Percentiles rank a stretch among this genome's conserved stretches.
Evolutionary conservation across 2,888 invertebrate species (phyloP).

Genomic region (Agriopis leucophaearia): DNA sequence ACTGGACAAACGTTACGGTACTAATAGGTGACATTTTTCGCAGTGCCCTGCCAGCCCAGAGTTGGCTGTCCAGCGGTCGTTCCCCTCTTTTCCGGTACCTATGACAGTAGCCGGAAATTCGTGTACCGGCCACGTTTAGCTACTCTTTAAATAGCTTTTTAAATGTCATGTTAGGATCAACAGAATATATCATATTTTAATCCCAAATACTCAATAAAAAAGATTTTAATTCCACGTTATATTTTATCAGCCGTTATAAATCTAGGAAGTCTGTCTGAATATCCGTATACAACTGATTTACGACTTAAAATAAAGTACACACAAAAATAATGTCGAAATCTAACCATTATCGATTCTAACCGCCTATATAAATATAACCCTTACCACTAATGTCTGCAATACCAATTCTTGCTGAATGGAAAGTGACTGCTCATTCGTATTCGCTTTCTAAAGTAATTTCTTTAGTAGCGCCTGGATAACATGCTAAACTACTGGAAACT

Average conservation of each 20-base stretch:
- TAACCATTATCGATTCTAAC: slow-evolving; percentile 9
- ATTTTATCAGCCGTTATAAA: slow-evolving; percentile 9
- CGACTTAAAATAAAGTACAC: slow-evolving; percentile 46
- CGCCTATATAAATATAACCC: slow-evolving; percentile 7
- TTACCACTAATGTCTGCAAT: slow-evolving; percentile 27
- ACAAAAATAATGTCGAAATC: slow-evolving; percentile 39
- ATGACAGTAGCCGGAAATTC: slow-evolving; percentile 63
- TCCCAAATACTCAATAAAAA: background rate
- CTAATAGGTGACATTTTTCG: slow-evolving; percentile 61
- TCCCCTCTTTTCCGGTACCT: slow-evolving; percentile 68
- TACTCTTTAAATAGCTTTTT: slow-evolving; percentile 39
- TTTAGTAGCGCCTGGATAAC: slow-evolving; percentile 21
- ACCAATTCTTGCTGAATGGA: slow-evolving; percentile 47
- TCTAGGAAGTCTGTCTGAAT: slow-evolving; percentile 43
- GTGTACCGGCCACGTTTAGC: slow-evolving; percentile 53
- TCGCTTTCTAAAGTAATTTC: slow-evolving; percentile 57
- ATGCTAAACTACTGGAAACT: slow-evolving; percentile 34
- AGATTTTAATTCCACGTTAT: background rate
- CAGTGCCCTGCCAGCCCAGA: slow-evolving; percentile 54
- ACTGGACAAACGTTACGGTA: slow-evolving; percentile 31
- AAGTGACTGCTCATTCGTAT: slow-evolving; percentile 52
- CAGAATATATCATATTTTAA: background rate
- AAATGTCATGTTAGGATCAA: slow-evolving; percentile 17
- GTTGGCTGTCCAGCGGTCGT: slow-evolving; percentile 62
- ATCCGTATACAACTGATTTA: slow-evolving; percentile 43